A percentile compares a stretch with the other conserved stretches of the same genome.
Evolutionary conservation across 2,113 vertebrate species (phyloP).

Genomic region (Neodontobutis hainanensis): DNA sequence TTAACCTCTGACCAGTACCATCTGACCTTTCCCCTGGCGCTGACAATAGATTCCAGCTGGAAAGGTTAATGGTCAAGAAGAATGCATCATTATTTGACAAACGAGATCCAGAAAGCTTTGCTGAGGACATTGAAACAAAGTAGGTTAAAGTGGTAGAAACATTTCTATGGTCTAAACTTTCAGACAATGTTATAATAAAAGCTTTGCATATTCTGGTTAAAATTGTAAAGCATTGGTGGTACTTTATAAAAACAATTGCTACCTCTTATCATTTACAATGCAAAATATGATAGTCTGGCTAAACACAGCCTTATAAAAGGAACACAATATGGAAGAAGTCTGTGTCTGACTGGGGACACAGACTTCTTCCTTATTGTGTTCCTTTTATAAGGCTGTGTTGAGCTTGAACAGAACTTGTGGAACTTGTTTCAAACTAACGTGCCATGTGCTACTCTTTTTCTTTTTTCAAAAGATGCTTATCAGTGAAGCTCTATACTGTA

Average conservation of each 20-base stretch:
- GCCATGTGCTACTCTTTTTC: not conserved
- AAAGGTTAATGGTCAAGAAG: conserved; percentile 24
- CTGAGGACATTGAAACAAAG: conserved; percentile 1
- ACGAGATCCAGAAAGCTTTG: not conserved
- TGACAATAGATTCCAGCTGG: not conserved
- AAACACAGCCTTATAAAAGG: not conserved
- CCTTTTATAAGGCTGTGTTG: too few relatives aligned
- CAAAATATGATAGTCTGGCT: not conserved
- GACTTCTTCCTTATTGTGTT: too few relatives aligned
- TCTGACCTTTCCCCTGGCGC: conserved; percentile 9
- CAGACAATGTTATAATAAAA: not conserved
- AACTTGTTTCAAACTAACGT: not conserved
- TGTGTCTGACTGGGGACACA: too few relatives aligned
- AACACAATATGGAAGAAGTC: not conserved
- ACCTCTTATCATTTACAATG: not conserved
- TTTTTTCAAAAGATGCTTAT: not conserved
- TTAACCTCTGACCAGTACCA: not conserved
- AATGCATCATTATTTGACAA: not conserved
- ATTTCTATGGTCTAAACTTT: conserved; percentile 7
- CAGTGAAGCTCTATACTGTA: not conserved
- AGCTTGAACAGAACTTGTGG: not conserved
- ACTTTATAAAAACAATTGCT: conserved; percentile 3
- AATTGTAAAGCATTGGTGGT: not conserved
- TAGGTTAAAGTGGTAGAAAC: not conserved
- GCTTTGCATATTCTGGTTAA: not conserved